Conservation (phyloP, 2,113 vertebrate genomes). For the Percina caprodes region DNA sequence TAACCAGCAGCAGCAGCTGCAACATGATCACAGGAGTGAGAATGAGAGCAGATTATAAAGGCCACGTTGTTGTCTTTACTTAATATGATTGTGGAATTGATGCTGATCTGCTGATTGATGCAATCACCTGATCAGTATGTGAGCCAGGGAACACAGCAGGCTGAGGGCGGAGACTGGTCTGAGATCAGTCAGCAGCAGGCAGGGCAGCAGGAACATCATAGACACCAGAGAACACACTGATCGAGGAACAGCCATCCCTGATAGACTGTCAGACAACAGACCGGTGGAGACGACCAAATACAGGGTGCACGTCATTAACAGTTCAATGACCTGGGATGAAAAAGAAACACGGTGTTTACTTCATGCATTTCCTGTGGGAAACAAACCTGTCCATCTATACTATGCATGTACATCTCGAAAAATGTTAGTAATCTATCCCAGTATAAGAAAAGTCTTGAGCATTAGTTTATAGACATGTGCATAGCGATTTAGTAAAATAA, state of each 20-base stretch:
- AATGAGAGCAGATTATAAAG: conserved; percentile 18
- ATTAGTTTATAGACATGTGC: neutral
- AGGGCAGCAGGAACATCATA: conserved; percentile 83
- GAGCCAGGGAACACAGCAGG: conserved; percentile 86
- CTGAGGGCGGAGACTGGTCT: conserved; percentile 85
- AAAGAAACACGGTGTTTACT: neutral
- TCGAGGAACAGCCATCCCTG: conserved; percentile 73
- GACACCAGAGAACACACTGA: conserved; percentile 81
- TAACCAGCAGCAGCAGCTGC: conserved; percentile 47
- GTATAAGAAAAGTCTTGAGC: neutral
- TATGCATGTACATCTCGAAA: neutral
- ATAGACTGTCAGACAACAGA: conserved; percentile 83
- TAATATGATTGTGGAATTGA: neutral
- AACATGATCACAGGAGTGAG: conserved; percentile 17
- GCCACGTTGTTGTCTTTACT: neutral
- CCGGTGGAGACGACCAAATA: conserved; percentile 86
- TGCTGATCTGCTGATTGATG: neutral
- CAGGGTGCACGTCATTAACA: conserved; percentile 89
- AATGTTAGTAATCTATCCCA: neutral
- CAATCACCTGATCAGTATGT: conserved; percentile 84
- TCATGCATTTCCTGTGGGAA: neutral
- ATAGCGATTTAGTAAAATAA: neutral
- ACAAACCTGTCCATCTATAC: neutral
- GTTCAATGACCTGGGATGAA: conserved; percentile 79
- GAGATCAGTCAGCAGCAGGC: conserved; percentile 85